Evolutionary conservation across 2,113 vertebrate species (phyloP).

Genomic region (Urocitellus parryii): DNA sequence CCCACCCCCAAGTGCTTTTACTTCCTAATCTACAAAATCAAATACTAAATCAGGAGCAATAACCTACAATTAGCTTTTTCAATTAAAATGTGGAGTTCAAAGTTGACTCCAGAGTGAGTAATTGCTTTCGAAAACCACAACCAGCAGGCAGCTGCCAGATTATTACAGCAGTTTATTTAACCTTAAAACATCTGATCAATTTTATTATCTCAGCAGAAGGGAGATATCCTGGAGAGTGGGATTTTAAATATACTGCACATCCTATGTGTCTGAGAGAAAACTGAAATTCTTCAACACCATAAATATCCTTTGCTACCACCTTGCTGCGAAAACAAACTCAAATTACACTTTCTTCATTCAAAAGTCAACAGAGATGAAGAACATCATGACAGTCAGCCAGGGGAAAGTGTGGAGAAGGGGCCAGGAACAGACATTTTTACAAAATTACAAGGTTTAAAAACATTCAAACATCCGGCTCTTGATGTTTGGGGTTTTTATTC

Average conservation of each 20-base stretch:
- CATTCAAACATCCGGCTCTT: conserved; percentile 71
- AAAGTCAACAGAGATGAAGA: conserved; percentile 54
- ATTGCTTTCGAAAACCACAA: conserved; percentile 80
- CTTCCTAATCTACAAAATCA: conserved; percentile 74
- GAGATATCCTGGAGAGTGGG: conserved; percentile 63
- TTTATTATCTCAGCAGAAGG: conserved; percentile 81
- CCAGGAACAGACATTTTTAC: conserved; percentile 68
- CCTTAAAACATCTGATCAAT: conserved; percentile 83
- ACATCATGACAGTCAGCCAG: background rate
- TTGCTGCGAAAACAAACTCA: conserved; percentile 69
- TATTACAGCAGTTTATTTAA: conserved; percentile 82
- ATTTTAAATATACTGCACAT: conserved; percentile 64
- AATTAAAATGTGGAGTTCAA: conserved; percentile 80
- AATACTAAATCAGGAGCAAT: conserved; percentile 72
- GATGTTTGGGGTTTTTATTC: conserved; percentile 68
- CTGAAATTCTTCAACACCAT: conserved; percentile 31
- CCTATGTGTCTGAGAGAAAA: conserved; percentile 25
- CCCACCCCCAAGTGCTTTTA: background rate
- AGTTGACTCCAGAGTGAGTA: conserved; percentile 77
- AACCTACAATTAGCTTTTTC: conserved; percentile 75
- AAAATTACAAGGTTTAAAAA: conserved; percentile 77
- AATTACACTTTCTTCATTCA: conserved; percentile 11
- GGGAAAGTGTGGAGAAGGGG: conserved; percentile 6
- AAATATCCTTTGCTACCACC: conserved; percentile 63
- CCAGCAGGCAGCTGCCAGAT: conserved; percentile 80